phyloP scores from a whole-genome alignment of 2,113 vertebrate genomes.

The Hyperopisus bebe region DNA sequence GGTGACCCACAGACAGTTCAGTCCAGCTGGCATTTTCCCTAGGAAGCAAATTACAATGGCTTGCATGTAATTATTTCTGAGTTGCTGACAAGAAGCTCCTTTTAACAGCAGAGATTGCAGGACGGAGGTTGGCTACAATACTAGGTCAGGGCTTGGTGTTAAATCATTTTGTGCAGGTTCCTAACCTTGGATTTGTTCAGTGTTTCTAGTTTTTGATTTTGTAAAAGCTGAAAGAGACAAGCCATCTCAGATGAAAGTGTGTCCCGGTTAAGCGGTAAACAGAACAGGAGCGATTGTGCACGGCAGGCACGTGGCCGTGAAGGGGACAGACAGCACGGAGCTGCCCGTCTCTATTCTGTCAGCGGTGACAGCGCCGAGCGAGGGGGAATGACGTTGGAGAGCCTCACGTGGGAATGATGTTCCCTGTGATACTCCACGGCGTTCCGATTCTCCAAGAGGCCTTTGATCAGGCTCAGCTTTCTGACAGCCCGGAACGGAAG shows the following conservation, averaged over 20 bases:
- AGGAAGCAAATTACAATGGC: neutral
- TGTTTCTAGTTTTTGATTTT: neutral
- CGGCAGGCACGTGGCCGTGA: neutral
- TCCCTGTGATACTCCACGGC: neutral
- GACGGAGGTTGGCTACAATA: neutral
- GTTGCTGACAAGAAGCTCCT: neutral
- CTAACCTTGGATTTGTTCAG: neutral
- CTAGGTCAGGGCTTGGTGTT: neutral
- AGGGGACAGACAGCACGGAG: neutral
- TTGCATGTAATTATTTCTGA: neutral
- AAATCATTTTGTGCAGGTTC: neutral
- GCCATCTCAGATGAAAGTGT: neutral
- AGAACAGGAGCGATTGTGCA: neutral
- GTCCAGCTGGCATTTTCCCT: neutral
- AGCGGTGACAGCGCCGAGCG: neutral
- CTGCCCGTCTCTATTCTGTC: neutral
- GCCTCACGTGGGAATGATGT: neutral
- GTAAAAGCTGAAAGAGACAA: neutral
- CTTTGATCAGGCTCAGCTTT: conserved; percentile 1
- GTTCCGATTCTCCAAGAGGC: neutral
- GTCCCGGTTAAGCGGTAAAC: neutral
- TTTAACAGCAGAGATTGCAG: neutral
- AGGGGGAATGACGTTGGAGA: neutral
- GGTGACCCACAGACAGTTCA: neutral
- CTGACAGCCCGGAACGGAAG: neutral